A percentile compares a stretch with the other conserved stretches of the same genome.
These are phyloP conservation scores for Onychomys arenicola DNA, from an alignment of 2,797 vertebrate genomes.

Conservation along the genomic window DNA sequence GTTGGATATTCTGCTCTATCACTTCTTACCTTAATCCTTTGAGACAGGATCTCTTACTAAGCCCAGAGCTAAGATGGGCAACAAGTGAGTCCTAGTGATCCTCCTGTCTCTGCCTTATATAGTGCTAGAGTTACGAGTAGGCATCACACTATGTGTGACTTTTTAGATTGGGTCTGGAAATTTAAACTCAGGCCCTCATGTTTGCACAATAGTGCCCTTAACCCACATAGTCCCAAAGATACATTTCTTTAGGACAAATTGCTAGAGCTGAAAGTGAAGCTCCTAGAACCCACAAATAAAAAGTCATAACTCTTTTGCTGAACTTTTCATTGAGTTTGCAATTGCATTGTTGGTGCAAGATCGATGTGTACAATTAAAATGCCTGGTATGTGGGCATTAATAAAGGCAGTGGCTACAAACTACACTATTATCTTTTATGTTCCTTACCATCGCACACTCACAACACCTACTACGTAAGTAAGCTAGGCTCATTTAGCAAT, in stretches of 20 bases:
- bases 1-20: neutral
- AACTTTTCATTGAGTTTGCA: neutral
- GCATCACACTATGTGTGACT: neutral
- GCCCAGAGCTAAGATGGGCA: neutral
- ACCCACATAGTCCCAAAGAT: too few species aligned
- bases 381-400: neutral
- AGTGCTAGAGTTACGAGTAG: neutral
- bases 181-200: neutral
- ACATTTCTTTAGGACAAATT: conserved; percentile 35
- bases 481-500: conserved; percentile 12
- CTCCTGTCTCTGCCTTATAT: neutral
- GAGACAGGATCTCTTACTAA: neutral
- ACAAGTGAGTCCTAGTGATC: neutral
- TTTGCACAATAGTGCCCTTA: neutral
- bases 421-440: neutral
- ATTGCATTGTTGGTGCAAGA: conserved; percentile 12
- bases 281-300: neutral
- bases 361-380: neutral
- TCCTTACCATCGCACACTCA: neutral
- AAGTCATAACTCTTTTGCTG: neutral
- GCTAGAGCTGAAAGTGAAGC: neutral
- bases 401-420: neutral
- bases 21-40: neutral
- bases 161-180: neutral
- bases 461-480: neutral